Evolutionary conservation across 2,797 vertebrate genomes (phyloP).

Genomic region (Pseudotriccus pelzelni): DNA sequence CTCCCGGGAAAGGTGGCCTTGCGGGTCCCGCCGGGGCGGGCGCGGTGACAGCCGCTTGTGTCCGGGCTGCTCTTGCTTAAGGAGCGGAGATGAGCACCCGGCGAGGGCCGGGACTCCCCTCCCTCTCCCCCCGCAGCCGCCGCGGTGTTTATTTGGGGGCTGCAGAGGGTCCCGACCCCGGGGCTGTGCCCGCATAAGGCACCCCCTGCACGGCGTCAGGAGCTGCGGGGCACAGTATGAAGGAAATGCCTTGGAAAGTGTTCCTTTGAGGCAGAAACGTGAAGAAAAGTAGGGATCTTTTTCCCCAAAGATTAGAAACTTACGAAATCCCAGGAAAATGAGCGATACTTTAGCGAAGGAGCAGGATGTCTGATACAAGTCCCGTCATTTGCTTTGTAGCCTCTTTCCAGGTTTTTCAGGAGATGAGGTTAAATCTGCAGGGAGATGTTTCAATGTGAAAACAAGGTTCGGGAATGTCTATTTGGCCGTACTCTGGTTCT

Average conservation of each 20-base stretch:
- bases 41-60: no score
- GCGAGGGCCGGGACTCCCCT: no score
- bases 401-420: neutral
- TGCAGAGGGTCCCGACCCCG: neutral
- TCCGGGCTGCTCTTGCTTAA: no score
- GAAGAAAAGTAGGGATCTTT: neutral
- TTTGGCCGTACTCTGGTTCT: neutral
- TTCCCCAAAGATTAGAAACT: neutral
- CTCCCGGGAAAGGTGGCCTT: no score
- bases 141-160: neutral
- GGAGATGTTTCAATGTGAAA: neutral
- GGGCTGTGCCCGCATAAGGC: neutral
- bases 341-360: neutral
- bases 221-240: neutral
- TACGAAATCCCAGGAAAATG: neutral
- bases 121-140: no score
- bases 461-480: rapidly evolving
- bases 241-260: rapidly evolving
- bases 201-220: rapidly evolving
- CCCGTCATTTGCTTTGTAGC: neutral
- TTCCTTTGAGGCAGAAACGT: rapidly evolving
- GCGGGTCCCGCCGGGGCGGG: no score
- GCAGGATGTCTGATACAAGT: neutral
- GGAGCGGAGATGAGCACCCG: no score
- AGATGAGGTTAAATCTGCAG: neutral